Conservation (phyloP, 2,113 vertebrate species). For the Lycaon pictus region DNA sequence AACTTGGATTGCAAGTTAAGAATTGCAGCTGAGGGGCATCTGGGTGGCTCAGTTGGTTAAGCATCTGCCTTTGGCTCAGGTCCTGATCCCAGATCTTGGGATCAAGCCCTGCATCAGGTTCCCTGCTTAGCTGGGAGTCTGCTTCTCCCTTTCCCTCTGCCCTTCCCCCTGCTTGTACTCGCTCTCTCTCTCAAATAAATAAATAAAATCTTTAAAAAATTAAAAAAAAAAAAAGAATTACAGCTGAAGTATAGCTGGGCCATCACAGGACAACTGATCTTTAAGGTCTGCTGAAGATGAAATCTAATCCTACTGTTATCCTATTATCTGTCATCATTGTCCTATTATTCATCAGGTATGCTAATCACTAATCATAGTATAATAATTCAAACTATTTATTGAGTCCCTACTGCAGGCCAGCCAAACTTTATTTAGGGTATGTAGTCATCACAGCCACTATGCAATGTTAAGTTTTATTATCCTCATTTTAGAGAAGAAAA, state of each 20-base stretch:
- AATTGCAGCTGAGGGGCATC: neutral
- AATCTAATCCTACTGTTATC: slow-evolving; percentile 3
- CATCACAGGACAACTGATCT: slow-evolving; percentile 4
- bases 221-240: neutral
- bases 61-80: too few relatives aligned
- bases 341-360: neutral
- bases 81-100: too few relatives aligned
- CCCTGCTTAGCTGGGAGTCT: too few relatives aligned
- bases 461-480: slow-evolving; percentile 35
- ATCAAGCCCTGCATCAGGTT: too few relatives aligned
- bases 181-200: too few relatives aligned
- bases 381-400: neutral
- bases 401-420: neutral
- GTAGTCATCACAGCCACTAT: neutral
- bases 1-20: slow-evolving; percentile 14
- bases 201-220: neutral
- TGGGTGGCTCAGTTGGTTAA: too few relatives aligned
- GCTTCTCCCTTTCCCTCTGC: too few relatives aligned
- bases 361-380: neutral
- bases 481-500: slow-evolving; percentile 48
- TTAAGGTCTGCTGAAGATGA: slow-evolving; percentile 13
- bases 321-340: slow-evolving; percentile 11
- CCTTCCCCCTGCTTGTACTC: too few relatives aligned
- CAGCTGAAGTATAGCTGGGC: neutral
- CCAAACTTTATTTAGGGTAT: slow-evolving; percentile 3